Evolutionary conservation across 2,113 vertebrate species (phyloP).

Genomic region (Planiliza haematocheilus): DNA sequence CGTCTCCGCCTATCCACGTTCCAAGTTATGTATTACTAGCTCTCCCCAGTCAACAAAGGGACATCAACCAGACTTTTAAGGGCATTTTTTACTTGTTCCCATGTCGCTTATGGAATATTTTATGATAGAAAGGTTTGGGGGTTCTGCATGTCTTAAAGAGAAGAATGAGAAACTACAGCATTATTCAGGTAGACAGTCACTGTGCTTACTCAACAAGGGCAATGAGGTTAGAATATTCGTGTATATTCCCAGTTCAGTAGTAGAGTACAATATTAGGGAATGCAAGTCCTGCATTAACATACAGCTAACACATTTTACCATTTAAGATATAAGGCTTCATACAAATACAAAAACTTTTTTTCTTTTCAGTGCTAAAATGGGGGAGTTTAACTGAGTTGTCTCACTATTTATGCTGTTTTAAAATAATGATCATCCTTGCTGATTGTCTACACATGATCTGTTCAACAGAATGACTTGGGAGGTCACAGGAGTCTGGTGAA

Average conservation of each 20-base stretch:
- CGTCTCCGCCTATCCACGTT: not conserved
- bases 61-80: not conserved
- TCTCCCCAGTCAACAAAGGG: too few relatives aligned
- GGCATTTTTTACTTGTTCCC: not conserved
- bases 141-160: too few relatives aligned
- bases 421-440: not conserved
- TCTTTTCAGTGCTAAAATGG: too few relatives aligned
- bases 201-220: too few relatives aligned
- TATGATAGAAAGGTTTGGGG: not conserved
- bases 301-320: too few relatives aligned
- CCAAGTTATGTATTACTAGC: too few relatives aligned
- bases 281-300: not conserved
- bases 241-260: not conserved
- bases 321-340: not conserved
- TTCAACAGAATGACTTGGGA: slow-evolving; percentile 94
- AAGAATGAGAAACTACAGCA: too few relatives aligned
- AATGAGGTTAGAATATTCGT: too few relatives aligned
- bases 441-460: slow-evolving; percentile 24
- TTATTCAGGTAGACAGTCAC: too few relatives aligned
- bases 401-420: not conserved
- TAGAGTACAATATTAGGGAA: not conserved
- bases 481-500: slow-evolving; percentile 98
- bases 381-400: too few relatives aligned
- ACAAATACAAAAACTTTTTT: too few relatives aligned
- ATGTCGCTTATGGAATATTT: not conserved